Conservation (phyloP, 2,888 invertebrate species). For the Trissoscelio sp. region DNA sequence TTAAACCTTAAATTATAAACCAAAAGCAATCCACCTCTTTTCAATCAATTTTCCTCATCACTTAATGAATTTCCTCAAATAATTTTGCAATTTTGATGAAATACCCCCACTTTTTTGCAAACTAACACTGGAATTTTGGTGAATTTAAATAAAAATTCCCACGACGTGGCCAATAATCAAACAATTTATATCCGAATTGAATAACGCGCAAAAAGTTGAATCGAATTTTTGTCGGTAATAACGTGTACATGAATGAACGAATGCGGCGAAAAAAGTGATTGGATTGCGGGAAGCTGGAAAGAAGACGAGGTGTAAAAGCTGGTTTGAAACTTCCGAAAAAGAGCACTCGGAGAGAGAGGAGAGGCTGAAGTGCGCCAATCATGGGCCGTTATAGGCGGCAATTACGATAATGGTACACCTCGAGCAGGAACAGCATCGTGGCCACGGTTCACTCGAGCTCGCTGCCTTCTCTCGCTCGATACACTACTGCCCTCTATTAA, state of each 20-base stretch:
- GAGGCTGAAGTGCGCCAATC: slow-evolving; percentile 79
- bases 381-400: slow-evolving; percentile 81
- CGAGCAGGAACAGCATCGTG: slow-evolving; percentile 69
- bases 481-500: slow-evolving; percentile 81
- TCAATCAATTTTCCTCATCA: no score
- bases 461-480: slow-evolving; percentile 69
- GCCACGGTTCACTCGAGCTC: slow-evolving; percentile 55
- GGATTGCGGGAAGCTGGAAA: slow-evolving; percentile 66
- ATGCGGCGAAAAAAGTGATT: slow-evolving; percentile 62
- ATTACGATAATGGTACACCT: slow-evolving; percentile 83
- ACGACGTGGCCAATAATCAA: slow-evolving; percentile 41
- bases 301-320: slow-evolving; percentile 67
- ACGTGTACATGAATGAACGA: slow-evolving; percentile 63
- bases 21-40: no score
- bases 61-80: no score
- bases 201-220: slow-evolving; percentile 59
- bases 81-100: background rate
- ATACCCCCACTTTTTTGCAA: background rate
- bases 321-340: slow-evolving; percentile 80
- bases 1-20: no score
- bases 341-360: slow-evolving; percentile 73
- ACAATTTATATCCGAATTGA: slow-evolving; percentile 59
- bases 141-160: slow-evolving; percentile 55
- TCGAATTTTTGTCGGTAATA: slow-evolving; percentile 60
- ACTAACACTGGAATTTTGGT: background rate